Conservation (phyloP, 2,888 invertebrate species). For the Drosophila prolongata region DNA sequence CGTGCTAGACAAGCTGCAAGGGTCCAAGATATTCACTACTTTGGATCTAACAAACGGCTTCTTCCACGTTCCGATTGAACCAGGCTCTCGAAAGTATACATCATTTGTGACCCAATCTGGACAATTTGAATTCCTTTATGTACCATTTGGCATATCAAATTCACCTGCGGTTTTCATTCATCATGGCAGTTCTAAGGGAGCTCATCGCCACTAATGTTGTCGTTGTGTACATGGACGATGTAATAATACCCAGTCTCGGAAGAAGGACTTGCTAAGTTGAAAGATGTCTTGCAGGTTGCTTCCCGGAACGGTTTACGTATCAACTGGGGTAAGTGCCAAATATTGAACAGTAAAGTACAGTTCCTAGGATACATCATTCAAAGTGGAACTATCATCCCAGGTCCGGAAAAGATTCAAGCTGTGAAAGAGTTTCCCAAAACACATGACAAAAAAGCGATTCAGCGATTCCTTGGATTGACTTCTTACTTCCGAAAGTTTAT, state of each 20-base stretch:
- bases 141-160: slow-evolving; percentile 1
- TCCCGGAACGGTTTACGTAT: not conserved
- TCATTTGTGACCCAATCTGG: slow-evolving; percentile 1
- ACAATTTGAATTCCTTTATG: slow-evolving; percentile 1
- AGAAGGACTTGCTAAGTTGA: not conserved
- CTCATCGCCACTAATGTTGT: slow-evolving; percentile 3
- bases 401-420: not conserved
- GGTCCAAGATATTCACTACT: not conserved
- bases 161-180: not conserved
- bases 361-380: not conserved
- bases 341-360: not conserved
- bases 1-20: not conserved
- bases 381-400: not conserved
- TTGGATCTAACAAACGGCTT: slow-evolving; percentile 1
- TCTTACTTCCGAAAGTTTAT: slow-evolving; percentile 13
- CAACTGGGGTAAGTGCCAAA: not conserved
- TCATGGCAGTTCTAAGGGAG: too few relatives aligned
- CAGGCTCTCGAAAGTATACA: not conserved
- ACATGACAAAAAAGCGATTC: not conserved
- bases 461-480: not conserved
- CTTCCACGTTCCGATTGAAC: not conserved
- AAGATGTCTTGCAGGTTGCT: not conserved
- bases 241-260: not conserved
- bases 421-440: slow-evolving; percentile 4
- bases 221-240: too few relatives aligned